Evolutionary conservation across 2,797 vertebrate genomes (phyloP).

Genomic region (Neostethus bicornis): DNA sequence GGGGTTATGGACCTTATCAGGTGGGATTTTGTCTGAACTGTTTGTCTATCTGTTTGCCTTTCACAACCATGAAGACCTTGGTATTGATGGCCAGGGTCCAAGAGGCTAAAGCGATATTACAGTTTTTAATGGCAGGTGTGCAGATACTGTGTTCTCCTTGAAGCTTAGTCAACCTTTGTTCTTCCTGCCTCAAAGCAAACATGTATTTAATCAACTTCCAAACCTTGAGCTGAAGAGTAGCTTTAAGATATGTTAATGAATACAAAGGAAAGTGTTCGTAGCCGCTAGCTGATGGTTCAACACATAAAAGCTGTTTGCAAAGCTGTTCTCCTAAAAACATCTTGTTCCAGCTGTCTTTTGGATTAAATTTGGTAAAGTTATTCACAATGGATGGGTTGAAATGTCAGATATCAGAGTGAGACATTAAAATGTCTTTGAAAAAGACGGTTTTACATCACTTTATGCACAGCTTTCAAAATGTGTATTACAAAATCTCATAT

Average conservation of each 20-base stretch:
- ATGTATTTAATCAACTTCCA: constrained; percentile 65
- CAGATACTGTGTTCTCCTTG: constrained; percentile 56
- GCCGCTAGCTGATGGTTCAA: constrained; percentile 18
- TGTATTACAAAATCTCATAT: constrained; percentile 44
- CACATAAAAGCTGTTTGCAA: constrained; percentile 38
- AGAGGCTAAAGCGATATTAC: constrained; percentile 73
- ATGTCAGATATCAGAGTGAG: constrained; percentile 49
- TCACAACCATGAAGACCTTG: constrained; percentile 69
- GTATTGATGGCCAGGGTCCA: constrained; percentile 66
- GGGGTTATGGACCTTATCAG: constrained; percentile 75
- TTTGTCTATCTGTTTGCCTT: constrained; percentile 73
- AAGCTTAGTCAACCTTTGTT: constrained; percentile 49
- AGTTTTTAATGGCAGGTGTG: constrained; percentile 69
- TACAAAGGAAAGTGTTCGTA: constrained; percentile 28
- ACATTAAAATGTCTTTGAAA: too few species aligned
- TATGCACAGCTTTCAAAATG: constrained; percentile 38
- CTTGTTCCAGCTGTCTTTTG: constrained; percentile 18
- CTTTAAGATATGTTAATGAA: constrained; percentile 60
- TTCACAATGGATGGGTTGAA: constrained; percentile 45
- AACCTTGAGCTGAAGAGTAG: constrained; percentile 47
- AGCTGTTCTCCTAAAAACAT: constrained; percentile 32
- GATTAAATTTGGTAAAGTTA: constrained; percentile 16
- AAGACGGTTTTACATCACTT: constrained; percentile 59
- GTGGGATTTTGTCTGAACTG: constrained; percentile 71
- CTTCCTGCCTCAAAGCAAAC: constrained; percentile 59